Percentiles rank a stretch among this genome's conserved stretches.
Conservation (phyloP, 2,888 invertebrate genomes). For the Tyria jacobaeae region DNA sequence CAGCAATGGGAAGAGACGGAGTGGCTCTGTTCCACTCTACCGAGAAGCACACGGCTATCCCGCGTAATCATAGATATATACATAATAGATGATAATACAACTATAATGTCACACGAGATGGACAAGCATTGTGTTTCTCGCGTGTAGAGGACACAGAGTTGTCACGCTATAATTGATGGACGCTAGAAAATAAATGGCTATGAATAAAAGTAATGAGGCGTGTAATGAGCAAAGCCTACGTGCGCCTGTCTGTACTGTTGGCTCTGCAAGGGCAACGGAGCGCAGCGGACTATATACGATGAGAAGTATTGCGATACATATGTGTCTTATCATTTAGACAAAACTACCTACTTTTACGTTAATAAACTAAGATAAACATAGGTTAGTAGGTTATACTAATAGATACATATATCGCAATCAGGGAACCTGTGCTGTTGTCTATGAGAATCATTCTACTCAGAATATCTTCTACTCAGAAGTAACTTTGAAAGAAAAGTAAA, state of each 20-base stretch:
- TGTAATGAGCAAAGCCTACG: constrained; percentile 29
- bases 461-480: no score
- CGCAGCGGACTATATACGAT: background rate
- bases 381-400: no score
- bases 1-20: no score
- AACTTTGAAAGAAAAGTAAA: no score
- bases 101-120: background rate
- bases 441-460: no score
- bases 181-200: constrained; percentile 31
- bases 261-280: background rate
- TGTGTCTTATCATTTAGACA: background rate
- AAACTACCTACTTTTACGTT: no score
- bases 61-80: no score
- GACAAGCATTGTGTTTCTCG: background rate
- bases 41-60: no score
- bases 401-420: no score
- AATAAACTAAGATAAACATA: no score
- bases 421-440: no score
- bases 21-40: no score
- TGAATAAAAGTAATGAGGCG: constrained; percentile 39
- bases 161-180: constrained; percentile 18
- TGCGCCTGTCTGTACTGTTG: background rate
- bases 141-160: background rate
- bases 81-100: background rate
- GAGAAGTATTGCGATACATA: background rate